Conservation (phyloP, 1,140 invertebrate species). For the Tetraneura akinire region DNA sequence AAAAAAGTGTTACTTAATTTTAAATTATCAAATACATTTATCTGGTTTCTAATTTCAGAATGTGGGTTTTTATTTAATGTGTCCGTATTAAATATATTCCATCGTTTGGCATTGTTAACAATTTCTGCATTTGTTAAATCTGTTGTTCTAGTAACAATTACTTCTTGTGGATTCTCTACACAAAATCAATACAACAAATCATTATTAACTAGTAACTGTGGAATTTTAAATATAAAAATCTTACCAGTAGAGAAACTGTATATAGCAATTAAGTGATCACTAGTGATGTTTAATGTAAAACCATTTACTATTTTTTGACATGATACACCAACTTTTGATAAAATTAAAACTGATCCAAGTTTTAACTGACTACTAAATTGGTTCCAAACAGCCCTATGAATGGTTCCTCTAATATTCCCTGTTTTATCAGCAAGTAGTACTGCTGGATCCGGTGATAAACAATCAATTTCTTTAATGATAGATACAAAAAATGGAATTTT, state of each 20-base stretch:
- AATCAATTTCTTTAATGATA: slow-evolving; percentile 49
- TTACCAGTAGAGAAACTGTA: slow-evolving; percentile 45
- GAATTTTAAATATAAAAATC: not conserved
- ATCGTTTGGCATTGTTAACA: not conserved
- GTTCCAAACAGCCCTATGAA: slow-evolving; percentile 50
- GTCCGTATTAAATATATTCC: not conserved
- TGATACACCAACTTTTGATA: slow-evolving; percentile 39
- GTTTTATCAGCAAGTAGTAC: slow-evolving; percentile 40
- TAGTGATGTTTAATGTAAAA: slow-evolving; percentile 48
- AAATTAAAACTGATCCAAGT: slow-evolving; percentile 30
- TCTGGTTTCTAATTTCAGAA: not conserved
- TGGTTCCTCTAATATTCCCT: slow-evolving; percentile 46
- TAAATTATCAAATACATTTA: slow-evolving; percentile 1
- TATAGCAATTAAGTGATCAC: slow-evolving; percentile 45
- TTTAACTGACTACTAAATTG: slow-evolving; percentile 34
- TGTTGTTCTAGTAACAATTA: slow-evolving; percentile 27
- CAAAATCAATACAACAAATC: not conserved
- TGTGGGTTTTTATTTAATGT: not conserved
- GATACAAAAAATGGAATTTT: slow-evolving; percentile 51
- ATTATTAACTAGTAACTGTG: not conserved
- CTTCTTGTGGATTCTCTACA: slow-evolving; percentile 8
- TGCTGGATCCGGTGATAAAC: slow-evolving; percentile 47
- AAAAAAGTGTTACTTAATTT: not conserved
- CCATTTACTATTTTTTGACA: slow-evolving; percentile 43
- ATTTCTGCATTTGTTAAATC: slow-evolving; percentile 29